Evolutionary conservation across 1,140 invertebrate species (phyloP).

Genomic region (Plectus sambesii): DNA sequence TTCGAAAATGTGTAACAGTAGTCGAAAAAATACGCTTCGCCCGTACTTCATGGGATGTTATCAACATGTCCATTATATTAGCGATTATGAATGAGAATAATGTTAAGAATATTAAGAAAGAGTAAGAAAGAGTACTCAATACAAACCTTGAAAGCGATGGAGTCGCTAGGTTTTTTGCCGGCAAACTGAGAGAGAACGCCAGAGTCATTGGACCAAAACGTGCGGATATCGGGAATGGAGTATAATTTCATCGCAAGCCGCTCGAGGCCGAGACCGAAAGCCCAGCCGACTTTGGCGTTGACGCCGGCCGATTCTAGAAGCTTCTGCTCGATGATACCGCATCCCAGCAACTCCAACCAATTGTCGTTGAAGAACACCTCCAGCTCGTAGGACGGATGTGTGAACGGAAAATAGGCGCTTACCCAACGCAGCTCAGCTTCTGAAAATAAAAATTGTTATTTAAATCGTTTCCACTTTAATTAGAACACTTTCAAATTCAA

Average conservation of each 20-base stretch:
- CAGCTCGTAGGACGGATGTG: constrained; percentile 95
- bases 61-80: no score
- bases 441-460: no score
- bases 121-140: no score
- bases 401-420: constrained; percentile 91
- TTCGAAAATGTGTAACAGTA: no score
- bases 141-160: no score
- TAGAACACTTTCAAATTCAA: no score
- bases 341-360: constrained; percentile 92
- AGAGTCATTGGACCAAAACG: constrained; percentile 79
- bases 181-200: constrained; percentile 85
- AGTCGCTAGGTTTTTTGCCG: constrained; percentile 59
- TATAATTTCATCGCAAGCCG: constrained; percentile 89
- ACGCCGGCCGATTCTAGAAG: constrained; percentile 69
- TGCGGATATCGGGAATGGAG: constrained; percentile 82
- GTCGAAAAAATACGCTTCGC: no score
- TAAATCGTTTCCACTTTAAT: no score
- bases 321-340: constrained; percentile 84
- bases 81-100: no score
- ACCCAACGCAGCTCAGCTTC: constrained; percentile 55
- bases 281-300: constrained; percentile 80
- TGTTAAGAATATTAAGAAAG: no score
- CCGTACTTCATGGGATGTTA: no score
- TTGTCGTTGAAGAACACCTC: constrained; percentile 73
- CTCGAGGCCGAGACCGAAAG: constrained; percentile 91